These are phyloP conservation scores for Tromatobia lineatoria DNA, from an alignment of 2,888 invertebrate species.

Conservation along the genomic window DNA sequence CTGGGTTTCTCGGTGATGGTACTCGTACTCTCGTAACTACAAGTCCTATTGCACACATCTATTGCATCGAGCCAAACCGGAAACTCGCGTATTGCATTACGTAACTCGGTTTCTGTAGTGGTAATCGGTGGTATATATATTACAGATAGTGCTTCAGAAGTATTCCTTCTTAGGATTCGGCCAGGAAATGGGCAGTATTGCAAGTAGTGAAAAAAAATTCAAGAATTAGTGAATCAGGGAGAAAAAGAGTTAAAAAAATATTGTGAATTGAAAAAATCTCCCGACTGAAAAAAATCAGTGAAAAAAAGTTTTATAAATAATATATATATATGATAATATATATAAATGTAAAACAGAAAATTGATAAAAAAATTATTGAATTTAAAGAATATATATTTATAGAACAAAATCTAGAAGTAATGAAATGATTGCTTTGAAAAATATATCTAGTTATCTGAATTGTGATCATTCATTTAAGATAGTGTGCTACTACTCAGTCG, in stretches of 20 bases:
- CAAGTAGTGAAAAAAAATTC: neutral
- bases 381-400: too few relatives aligned
- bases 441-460: too few relatives aligned
- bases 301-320: too few relatives aligned
- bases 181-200: neutral
- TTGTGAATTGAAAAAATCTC: too few relatives aligned
- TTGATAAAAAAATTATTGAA: too few relatives aligned
- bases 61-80: slow-evolving; percentile 27
- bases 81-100: slow-evolving; percentile 28
- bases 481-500: too few relatives aligned
- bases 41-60: slow-evolving; percentile 9
- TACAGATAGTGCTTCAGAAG: neutral
- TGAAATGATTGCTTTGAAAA: too few relatives aligned
- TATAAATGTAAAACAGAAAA: too few relatives aligned
- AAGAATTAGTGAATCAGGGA: neutral
- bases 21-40: slow-evolving; percentile 21
- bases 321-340: too few relatives aligned
- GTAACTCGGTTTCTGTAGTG: slow-evolving; percentile 38
- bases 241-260: neutral
- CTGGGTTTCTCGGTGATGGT: slow-evolving; percentile 12
- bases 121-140: slow-evolving; percentile 19
- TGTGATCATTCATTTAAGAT: too few relatives aligned
- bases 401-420: too few relatives aligned
- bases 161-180: neutral
- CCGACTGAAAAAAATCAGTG: too few relatives aligned